These are phyloP conservation scores for Tupiocoris notatus DNA, from an alignment of 2,888 invertebrate species.

Conservation along the genomic window DNA sequence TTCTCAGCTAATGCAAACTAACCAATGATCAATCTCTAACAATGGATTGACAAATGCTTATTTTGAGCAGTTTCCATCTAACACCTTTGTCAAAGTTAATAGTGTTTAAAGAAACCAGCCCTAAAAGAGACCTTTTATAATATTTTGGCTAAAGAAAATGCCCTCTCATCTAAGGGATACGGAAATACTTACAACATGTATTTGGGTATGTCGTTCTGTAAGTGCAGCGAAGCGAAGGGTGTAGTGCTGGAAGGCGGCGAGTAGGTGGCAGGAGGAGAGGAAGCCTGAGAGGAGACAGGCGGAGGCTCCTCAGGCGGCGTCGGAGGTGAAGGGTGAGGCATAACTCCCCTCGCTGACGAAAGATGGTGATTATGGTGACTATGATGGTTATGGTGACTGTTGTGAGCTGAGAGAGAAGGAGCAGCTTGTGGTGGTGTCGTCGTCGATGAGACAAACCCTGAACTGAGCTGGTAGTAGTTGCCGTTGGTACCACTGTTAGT, in stretches of 20 bases:
- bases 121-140: no score
- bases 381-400: no score
- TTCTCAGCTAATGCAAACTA: no score
- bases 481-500: background rate
- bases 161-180: no score
- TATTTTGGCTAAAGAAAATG: no score
- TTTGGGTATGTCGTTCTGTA: constrained; percentile 54
- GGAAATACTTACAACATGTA: constrained; percentile 64
- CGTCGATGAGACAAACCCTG: constrained; percentile 25
- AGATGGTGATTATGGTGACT: background rate
- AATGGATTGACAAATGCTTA: no score
- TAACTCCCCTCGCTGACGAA: constrained; percentile 18
- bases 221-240: constrained; percentile 52
- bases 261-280: constrained; percentile 18
- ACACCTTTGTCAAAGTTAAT: no score
- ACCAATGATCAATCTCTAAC: no score
- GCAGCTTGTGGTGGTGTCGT: constrained; percentile 4
- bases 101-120: no score
- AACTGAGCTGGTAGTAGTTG: constrained; percentile 2
- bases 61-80: no score
- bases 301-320: constrained; percentile 52
- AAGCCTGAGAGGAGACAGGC: constrained; percentile 5
- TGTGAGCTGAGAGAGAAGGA: no score
- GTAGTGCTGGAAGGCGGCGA: constrained; percentile 47
- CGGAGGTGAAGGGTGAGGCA: constrained; percentile 46